phyloP scores from a whole-genome alignment of 2,797 vertebrate genomes.

The Gambelia wislizenii region DNA sequence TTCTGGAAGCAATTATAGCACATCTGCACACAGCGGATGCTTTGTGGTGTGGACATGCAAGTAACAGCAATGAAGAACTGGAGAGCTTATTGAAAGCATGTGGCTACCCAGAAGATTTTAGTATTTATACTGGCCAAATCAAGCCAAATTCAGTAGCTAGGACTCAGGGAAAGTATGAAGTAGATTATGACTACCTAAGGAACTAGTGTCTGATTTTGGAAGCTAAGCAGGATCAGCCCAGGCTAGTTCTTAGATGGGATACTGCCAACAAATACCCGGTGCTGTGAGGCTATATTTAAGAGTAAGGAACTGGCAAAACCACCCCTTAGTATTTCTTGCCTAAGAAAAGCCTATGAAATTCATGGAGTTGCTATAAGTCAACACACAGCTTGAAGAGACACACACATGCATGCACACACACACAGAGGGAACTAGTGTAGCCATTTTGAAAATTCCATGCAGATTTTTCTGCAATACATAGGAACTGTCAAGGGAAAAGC shows the following conservation, averaged over 20 bases:
- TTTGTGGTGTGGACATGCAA: conserved; percentile 27
- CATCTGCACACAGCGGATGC: conserved; percentile 30
- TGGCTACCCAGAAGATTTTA: conserved; percentile 15
- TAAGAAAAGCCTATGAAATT: too few relatives aligned
- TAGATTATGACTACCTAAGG: neutral
- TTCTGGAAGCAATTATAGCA: conserved; percentile 29
- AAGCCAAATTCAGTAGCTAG: conserved; percentile 30
- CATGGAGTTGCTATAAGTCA: too few relatives aligned
- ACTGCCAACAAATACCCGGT: too few relatives aligned
- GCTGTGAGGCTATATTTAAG: too few relatives aligned
- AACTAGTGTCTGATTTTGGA: too few relatives aligned
- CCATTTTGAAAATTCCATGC: neutral
- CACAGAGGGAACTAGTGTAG: conserved; percentile 5
- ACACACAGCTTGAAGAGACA: too few relatives aligned
- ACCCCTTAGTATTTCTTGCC: too few relatives aligned
- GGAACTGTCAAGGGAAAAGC: neutral
- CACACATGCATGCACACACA: too few relatives aligned
- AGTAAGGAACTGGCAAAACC: too few relatives aligned
- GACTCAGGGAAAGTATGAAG: conserved; percentile 6
- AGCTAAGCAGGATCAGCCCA: too few relatives aligned
- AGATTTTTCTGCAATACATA: neutral
- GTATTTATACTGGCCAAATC: conserved; percentile 5
- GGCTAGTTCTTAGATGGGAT: too few relatives aligned
- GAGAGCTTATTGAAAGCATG: neutral
- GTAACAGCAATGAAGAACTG: conserved; percentile 22